Evolutionary conservation across 1,140 invertebrate genomes (phyloP).

Genomic region (Camponotus floridanus): DNA sequence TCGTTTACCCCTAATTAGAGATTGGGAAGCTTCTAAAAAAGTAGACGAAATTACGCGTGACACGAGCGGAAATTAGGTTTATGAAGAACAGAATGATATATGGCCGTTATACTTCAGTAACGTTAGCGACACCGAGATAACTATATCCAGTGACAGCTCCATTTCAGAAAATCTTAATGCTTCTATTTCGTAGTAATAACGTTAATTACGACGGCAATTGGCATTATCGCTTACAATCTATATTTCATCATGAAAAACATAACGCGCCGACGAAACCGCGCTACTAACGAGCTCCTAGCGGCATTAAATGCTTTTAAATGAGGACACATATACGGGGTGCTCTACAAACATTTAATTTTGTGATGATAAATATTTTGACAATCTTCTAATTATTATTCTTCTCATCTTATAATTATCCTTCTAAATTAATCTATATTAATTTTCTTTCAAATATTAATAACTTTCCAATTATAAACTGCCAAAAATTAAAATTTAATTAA

Average conservation of each 20-base stretch:
- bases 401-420: background rate
- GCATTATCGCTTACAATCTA: slow-evolving; percentile 31
- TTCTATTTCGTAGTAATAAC: slow-evolving; percentile 58
- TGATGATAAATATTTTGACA: background rate
- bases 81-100: slow-evolving; percentile 71
- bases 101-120: slow-evolving; percentile 73
- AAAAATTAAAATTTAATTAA: background rate
- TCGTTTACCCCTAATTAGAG: slow-evolving; percentile 76
- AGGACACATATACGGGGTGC: background rate
- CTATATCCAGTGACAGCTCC: slow-evolving; percentile 48
- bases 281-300: slow-evolving; percentile 12
- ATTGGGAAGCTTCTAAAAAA: slow-evolving; percentile 72
- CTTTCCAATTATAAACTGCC: background rate
- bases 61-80: slow-evolving; percentile 77
- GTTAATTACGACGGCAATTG: slow-evolving; percentile 65
- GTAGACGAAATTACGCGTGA: slow-evolving; percentile 77
- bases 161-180: slow-evolving; percentile 67
- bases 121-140: slow-evolving; percentile 70
- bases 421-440: too few relatives aligned
- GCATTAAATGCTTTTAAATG: slow-evolving; percentile 16
- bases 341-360: background rate
- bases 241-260: slow-evolving; percentile 43
- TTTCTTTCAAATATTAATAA: background rate
- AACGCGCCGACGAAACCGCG: background rate
- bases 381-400: too few relatives aligned